phyloP scores from a whole-genome alignment of 2,113 vertebrate genomes.

The Puntigrus tetrazona region DNA sequence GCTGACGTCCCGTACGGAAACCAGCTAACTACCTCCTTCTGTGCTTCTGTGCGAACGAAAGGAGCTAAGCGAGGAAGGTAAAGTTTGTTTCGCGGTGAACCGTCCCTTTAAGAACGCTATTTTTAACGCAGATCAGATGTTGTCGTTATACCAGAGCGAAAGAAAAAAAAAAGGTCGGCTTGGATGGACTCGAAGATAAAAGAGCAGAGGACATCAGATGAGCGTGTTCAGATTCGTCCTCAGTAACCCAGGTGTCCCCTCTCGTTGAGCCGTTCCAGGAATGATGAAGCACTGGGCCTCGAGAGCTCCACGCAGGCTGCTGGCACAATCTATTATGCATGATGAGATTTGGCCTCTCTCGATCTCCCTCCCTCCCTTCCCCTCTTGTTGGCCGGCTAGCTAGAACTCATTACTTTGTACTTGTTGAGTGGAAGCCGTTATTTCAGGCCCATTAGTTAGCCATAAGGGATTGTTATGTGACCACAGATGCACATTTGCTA shows the following conservation, averaged over 20 bases:
- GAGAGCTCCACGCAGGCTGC: constrained; percentile 26
- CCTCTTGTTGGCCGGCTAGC: constrained; percentile 40
- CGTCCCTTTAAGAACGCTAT: constrained; percentile 14
- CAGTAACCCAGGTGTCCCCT: constrained; percentile 27
- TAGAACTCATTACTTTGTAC: constrained; percentile 51
- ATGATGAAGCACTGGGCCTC: constrained; percentile 28
- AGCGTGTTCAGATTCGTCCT: constrained; percentile 24
- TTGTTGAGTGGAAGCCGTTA: constrained; percentile 52
- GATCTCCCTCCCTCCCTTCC: constrained; percentile 19
- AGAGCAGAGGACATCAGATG: constrained; percentile 31
- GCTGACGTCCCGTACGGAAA: too few species aligned
- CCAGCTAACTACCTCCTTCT: background rate
- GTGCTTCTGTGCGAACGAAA: background rate
- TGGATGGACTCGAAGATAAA: constrained; percentile 37
- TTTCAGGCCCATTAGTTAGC: constrained; percentile 53
- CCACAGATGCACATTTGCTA: constrained; percentile 43
- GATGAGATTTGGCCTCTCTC: constrained; percentile 42
- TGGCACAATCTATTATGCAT: constrained; percentile 42
- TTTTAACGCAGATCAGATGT: background rate
- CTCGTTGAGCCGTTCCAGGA: constrained; percentile 26
- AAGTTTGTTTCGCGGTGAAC: background rate
- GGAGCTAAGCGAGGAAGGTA: background rate
- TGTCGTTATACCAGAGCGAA: background rate
- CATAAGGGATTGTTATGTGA: constrained; percentile 43
- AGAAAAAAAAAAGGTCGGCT: constrained; percentile 1